phyloP scores from a whole-genome alignment of 2,888 invertebrate genomes.

The Noctua comes region DNA sequence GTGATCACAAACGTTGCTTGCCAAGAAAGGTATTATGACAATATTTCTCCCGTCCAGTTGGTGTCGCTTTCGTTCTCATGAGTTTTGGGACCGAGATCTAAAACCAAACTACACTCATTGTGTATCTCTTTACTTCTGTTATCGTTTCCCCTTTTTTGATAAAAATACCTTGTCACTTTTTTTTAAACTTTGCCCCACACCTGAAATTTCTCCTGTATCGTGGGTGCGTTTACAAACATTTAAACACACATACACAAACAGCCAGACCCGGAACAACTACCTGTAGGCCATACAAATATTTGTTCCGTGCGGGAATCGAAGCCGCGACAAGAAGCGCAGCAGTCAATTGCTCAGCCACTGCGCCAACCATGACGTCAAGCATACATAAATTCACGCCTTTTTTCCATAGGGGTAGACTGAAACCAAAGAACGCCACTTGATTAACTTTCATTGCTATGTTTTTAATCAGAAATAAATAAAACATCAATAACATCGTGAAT shows the following conservation, averaged over 20 bases:
- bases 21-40: constrained; percentile 8
- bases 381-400: not conserved
- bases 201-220: too few relatives aligned
- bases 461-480: not conserved
- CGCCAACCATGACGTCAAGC: too few relatives aligned
- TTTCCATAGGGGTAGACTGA: not conserved
- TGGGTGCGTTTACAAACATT: too few relatives aligned
- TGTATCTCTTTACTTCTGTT: not conserved
- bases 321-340: too few relatives aligned
- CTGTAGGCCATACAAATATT: too few relatives aligned
- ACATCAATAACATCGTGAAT: constrained; percentile 4
- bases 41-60: not conserved
- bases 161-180: too few relatives aligned
- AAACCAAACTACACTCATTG: not conserved
- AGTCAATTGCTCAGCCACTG: too few relatives aligned
- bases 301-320: too few relatives aligned
- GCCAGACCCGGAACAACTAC: too few relatives aligned
- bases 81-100: not conserved
- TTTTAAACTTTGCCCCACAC: too few relatives aligned
- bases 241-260: too few relatives aligned
- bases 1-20: not conserved
- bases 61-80: not conserved
- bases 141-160: not conserved
- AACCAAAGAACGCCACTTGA: not conserved
- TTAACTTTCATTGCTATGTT: not conserved